A percentile compares a stretch with the other conserved stretches of the same genome.
Evolutionary conservation across 2,797 vertebrate species (phyloP).

Genomic region (Otolemur crassicaudatus): DNA sequence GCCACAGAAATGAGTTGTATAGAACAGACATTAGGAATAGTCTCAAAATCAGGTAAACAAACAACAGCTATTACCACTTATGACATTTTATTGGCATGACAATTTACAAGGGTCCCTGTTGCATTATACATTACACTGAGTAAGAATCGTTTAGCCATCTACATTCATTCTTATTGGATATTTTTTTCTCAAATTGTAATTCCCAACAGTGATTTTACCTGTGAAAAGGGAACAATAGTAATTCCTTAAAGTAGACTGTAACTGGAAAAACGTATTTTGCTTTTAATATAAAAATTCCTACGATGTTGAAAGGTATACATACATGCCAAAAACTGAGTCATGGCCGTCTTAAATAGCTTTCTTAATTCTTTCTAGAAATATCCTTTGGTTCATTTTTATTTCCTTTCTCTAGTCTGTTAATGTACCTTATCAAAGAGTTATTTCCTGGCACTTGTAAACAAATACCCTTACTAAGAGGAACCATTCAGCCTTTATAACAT

Average conservation of each 20-base stretch:
- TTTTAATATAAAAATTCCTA: constrained; percentile 68
- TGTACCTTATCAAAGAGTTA: constrained; percentile 55
- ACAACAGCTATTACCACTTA: constrained; percentile 77
- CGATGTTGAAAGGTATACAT: constrained; percentile 57
- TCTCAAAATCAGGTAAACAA: constrained; percentile 73
- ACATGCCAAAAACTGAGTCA: constrained; percentile 77
- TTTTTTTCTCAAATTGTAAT: constrained; percentile 72
- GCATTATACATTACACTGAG: constrained; percentile 81
- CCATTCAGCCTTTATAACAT: constrained; percentile 53
- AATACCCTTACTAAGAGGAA: constrained; percentile 58
- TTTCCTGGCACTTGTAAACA: constrained; percentile 69
- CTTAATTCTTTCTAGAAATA: constrained; percentile 61
- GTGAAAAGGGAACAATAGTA: constrained; percentile 66
- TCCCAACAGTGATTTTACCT: constrained; percentile 77
- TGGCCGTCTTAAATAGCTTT: constrained; percentile 73
- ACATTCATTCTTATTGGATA: constrained; percentile 75
- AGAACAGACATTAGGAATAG: neutral
- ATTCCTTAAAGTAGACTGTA: constrained; percentile 64
- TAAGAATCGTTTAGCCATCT: constrained; percentile 76
- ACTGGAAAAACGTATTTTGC: constrained; percentile 57
- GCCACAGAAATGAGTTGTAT: neutral
- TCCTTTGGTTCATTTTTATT: constrained; percentile 73
- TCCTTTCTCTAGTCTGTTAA: constrained; percentile 61
- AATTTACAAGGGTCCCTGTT: constrained; percentile 84
- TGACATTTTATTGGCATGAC: constrained; percentile 84